Evolutionary conservation across 2,888 invertebrate species (phyloP).

Genomic region (Cheilosia vernalis): DNA sequence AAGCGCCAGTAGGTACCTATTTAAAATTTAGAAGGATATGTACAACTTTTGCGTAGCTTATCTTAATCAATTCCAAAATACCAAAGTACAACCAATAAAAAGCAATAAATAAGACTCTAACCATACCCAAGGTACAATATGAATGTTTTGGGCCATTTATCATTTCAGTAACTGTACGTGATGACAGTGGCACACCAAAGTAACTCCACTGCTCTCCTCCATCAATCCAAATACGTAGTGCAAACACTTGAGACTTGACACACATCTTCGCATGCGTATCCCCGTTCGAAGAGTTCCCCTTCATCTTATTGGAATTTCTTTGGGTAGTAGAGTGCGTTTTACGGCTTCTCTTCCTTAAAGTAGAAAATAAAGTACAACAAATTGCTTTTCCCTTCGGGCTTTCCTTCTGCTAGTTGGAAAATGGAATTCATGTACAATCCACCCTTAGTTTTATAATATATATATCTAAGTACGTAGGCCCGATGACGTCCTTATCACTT

Average conservation of each 20-base stretch:
- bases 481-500: slow-evolving; percentile 50
- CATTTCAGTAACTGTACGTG: slow-evolving; percentile 72
- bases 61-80: background rate
- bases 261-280: slow-evolving; percentile 64
- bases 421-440: slow-evolving; percentile 20
- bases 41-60: too few relatives aligned
- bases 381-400: slow-evolving; percentile 45
- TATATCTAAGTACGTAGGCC: background rate
- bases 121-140: slow-evolving; percentile 2
- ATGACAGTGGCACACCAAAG: slow-evolving; percentile 66
- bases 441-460: slow-evolving; percentile 31
- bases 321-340: slow-evolving; percentile 64
- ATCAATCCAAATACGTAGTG: slow-evolving; percentile 37
- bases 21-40: too few relatives aligned
- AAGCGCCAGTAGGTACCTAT: too few relatives aligned
- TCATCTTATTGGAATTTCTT: slow-evolving; percentile 45
- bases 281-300: slow-evolving; percentile 19
- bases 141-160: slow-evolving; percentile 56
- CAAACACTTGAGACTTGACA: slow-evolving; percentile 73
- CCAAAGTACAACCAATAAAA: slow-evolving; percentile 35
- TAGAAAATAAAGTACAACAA: slow-evolving; percentile 43
- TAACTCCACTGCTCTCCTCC: slow-evolving; percentile 5
- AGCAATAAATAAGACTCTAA: slow-evolving; percentile 28
- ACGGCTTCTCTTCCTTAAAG: slow-evolving; percentile 51
- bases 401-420: background rate